Evolutionary conservation across 2,113 vertebrate genomes (phyloP), one percentile per base, ranked within the genome.

Genomic region (Chaetodon trifascialis): DNA sequence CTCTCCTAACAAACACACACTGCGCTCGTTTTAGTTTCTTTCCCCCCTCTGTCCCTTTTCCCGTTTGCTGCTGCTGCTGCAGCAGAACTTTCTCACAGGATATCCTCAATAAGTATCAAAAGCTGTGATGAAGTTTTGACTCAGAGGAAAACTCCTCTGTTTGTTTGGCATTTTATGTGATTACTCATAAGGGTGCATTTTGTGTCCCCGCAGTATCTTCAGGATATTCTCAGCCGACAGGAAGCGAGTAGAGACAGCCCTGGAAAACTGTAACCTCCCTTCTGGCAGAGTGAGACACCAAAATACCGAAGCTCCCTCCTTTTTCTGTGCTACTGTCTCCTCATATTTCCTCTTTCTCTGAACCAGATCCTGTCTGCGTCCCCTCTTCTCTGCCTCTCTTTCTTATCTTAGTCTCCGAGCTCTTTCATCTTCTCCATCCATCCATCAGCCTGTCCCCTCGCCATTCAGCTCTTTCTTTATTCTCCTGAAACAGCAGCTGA

Each of bases 161-260:
- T 1, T 79, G 56, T 85, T 62, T 82, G 84, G 49, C 16, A 11
- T 71, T 68, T 73, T 79, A 46, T 84, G 69, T 56, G 55, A 75
- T 84, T 49, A 55, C 65, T 90, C 72, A 83, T 51, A 30, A 62
- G 25, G 34, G 23, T 47, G 52, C 80, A 58, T 87, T 55, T 67
- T 86, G 62, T 91, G 49, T 86, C 84, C 79, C 62, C 62, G 59
- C 94, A 99, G 98, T 91, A 96, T 99, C 85, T 98, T 97, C 93
- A 97, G 97, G 88, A 89, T 98, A 90, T 98, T 98, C 90, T 97
- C 97, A 2, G 95, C 97, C n/a, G 98, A 99, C 93, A 96, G 97
- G 91, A 99, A 99, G 82, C 94, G 97, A 52, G 97, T 99, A 34
- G 98, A 99, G 93, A 99, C 97, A 0, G 97, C 97, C 0, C 89